Evolutionary conservation across 2,113 vertebrate genomes (phyloP), one percentile per base, ranked within the genome.

Genomic region (Vulpes lagopus): DNA sequence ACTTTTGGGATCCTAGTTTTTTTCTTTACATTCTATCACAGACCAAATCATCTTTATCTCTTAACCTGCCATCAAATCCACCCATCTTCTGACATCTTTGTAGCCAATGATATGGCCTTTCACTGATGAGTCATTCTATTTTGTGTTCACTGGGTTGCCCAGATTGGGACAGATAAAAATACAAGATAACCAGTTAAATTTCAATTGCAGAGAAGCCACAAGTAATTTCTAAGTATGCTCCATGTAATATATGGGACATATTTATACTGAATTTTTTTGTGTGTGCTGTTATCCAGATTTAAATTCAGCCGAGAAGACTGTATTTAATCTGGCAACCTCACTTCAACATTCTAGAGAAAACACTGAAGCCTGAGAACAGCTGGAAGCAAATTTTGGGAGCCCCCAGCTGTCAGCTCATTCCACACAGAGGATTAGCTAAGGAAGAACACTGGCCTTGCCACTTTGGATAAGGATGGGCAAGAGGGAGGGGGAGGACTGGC

Each of bases 371-470:
- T 92, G 59, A 27, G 59, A 96, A 96, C 94, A 97, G 96, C 94
- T 94, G 89, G 95, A 94, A 55, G 79, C 53, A 84, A 89, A 90
- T 35, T 83, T 27, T 30, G 51, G 15, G 64, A 95, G 80, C 38
- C 62, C 60, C 83, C 95, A 97, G 94, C 87, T 97, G 95, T 65
- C 85, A 11, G 65, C 87, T 95, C 78, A 38, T 84, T 91, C 74
- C 62, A 64, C 87, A 71, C 38, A 43, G 91, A 92, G 81, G 88
- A 97, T 96, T 73, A 95, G 49, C 57, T 65, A n/a, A 32, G 9
- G 9, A 57, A 38, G 8, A 5, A 4, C 86, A 8, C 60, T 55
- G 55, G 43, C 35, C 67, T 35, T 2, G n/a, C 20, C 59, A 23
- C 83, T 78, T 43, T 22, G 76, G 83, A 65, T 53, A 20, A 60